Base-by-base conservation (phyloP, 2,888 invertebrate genomes). In the Phortica magna region DNA sequence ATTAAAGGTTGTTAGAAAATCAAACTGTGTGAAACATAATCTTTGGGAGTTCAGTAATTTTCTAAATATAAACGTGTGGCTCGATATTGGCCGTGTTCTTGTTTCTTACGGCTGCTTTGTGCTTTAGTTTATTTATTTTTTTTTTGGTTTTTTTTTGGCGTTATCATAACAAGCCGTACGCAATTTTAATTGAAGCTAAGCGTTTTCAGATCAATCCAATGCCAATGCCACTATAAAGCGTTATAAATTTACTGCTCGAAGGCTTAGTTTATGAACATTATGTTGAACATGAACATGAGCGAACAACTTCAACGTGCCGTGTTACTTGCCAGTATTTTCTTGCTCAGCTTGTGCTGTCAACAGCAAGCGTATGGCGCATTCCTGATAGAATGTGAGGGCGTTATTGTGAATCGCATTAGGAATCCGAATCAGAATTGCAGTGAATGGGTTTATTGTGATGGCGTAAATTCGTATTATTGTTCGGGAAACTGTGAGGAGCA, bases 361-460 rank as follows among this genome's bases (percentile, higher is more conserved):
- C n/a, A 61, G 7, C 19, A 3, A 61, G 68, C 75, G 31, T 73
- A 64, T 65, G 83, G 82, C 55, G 88, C 80, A 1, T 82, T 80
- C n/a, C 84, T 87, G 0, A 61, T 77, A 48, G 88, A 90, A 73
- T 91, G 91, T 78, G 83, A 83, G 12, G 84, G 80, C 31, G 81
- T 83, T 7, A 83, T 83, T 14, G 75, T 84, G 3, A 83, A 57
- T 0, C 85, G 81, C 17, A 76, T 88, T 6, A 67, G 80, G 0
- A 84, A 85, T 57, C 81, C 83, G 1, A 84, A 84, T 73, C 39
- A 42, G 3, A 82, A 84, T 7, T 91, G 91, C 81, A 82, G 87
- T 14, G 83, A 80, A 67, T 90, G 81, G 55, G 86, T 91, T 7
- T 82, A 86, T 67, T 91, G 91, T 74, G 80, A 89, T 77, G 84